phyloP scores from a whole-genome alignment of 2,113 vertebrate genomes.

The Octodon degus region DNA sequence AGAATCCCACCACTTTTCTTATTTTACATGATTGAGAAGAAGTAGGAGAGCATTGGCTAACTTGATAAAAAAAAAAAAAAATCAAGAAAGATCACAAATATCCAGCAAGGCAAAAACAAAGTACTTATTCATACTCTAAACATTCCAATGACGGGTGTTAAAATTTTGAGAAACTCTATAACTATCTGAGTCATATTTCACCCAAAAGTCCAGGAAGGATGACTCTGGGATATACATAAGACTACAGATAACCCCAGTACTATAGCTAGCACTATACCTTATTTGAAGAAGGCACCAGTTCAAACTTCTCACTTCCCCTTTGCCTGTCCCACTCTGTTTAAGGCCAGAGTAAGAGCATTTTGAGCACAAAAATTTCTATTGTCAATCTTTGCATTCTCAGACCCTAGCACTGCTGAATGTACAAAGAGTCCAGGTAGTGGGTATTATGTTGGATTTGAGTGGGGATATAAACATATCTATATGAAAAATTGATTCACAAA shows the following conservation, averaged over 20 bases:
- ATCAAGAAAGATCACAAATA: neutral
- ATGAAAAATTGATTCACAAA: neutral
- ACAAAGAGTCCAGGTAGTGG: neutral
- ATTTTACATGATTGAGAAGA: conserved; percentile 22
- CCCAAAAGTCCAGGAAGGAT: neutral
- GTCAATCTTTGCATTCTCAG: neutral
- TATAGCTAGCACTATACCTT: neutral
- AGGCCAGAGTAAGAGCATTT: neutral
- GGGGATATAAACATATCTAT: neutral
- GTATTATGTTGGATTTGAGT: neutral
- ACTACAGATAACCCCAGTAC: neutral
- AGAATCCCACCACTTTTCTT: neutral
- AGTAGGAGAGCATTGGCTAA: neutral
- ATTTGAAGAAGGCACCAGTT: neutral
- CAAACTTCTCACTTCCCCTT: neutral
- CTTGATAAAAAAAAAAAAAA: neutral
- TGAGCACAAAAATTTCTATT: neutral
- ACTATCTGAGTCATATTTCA: neutral
- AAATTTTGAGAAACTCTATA: neutral
- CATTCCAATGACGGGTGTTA: neutral
- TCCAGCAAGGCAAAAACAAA: neutral
- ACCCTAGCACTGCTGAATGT: neutral
- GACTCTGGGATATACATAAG: neutral
- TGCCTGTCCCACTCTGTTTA: neutral
- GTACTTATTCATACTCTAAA: neutral